phyloP scores from a whole-genome alignment of 2,113 vertebrate genomes.

The Ammodytes marinus region DNA sequence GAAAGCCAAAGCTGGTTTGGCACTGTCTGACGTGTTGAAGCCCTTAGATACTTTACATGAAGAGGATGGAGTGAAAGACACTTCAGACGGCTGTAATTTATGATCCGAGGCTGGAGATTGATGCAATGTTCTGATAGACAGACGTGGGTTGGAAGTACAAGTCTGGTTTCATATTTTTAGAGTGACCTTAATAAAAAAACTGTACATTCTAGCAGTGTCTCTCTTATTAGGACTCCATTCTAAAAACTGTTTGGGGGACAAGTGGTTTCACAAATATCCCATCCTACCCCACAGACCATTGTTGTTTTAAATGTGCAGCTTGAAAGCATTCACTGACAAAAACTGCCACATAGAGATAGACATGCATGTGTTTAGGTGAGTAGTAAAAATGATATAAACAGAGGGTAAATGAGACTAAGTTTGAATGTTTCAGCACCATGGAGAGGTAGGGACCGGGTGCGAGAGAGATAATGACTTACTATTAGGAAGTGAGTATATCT shows the following conservation, averaged over 20 bases:
- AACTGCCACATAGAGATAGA: neutral
- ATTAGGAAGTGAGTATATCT: neutral
- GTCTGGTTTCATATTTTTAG: neutral
- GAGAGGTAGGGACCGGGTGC: neutral
- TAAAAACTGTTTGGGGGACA: neutral
- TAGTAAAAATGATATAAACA: neutral
- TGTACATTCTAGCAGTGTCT: neutral
- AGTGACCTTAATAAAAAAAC: slow-evolving; percentile 16
- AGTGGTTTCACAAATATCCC: neutral
- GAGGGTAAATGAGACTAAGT: neutral
- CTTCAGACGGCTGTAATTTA: slow-evolving; percentile 36
- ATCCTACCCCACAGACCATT: no score
- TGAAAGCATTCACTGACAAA: neutral
- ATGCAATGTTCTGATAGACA: slow-evolving; percentile 22
- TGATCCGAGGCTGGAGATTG: slow-evolving; percentile 7
- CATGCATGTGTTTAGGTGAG: neutral
- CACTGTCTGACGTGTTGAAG: slow-evolving; percentile 24
- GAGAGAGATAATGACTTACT: neutral
- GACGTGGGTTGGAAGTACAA: neutral
- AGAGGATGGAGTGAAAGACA: slow-evolving; percentile 28
- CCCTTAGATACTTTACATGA: slow-evolving; percentile 41
- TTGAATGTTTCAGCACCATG: slow-evolving; percentile 17
- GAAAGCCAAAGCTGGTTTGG: slow-evolving; percentile 56
- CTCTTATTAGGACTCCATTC: neutral
- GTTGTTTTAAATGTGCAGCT: neutral